Conservation (phyloP, 2,888 invertebrate genomes). For the Sinodicranocentrus sp. region DNA sequence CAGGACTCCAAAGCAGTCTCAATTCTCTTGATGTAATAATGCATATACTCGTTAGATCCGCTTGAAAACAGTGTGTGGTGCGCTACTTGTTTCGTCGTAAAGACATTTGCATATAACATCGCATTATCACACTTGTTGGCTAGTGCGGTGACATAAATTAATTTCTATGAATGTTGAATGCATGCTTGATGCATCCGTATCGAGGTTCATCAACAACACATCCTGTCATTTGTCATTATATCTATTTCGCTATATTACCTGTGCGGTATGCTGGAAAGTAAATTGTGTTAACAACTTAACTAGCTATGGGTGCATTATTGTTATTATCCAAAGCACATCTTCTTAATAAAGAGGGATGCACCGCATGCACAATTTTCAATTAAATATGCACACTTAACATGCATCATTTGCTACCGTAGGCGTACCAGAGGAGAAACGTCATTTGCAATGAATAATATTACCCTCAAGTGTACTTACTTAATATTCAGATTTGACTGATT, state of each 20-base stretch:
- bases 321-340: neutral
- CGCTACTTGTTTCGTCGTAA: too few relatives aligned
- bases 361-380: neutral
- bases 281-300: neutral
- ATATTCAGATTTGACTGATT: slow-evolving; percentile 2
- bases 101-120: too few relatives aligned
- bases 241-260: neutral
- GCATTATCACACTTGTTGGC: too few relatives aligned
- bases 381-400: neutral
- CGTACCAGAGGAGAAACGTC: neutral
- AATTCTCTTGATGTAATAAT: too few relatives aligned
- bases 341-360: neutral
- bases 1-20: too few relatives aligned
- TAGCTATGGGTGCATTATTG: neutral
- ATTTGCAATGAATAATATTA: too few relatives aligned
- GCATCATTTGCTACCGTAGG: neutral
- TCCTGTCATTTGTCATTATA: slow-evolving; percentile 3
- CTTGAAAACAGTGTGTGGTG: too few relatives aligned
- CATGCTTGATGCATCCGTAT: neutral
- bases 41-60: too few relatives aligned
- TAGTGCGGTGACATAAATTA: neutral
- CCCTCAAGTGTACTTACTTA: slow-evolving; percentile 1
- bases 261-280: neutral
- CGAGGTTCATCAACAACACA: neutral
- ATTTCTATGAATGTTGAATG: neutral